Conservation (phyloP, 2,113 vertebrate genomes). For the Fukomys damarensis region DNA sequence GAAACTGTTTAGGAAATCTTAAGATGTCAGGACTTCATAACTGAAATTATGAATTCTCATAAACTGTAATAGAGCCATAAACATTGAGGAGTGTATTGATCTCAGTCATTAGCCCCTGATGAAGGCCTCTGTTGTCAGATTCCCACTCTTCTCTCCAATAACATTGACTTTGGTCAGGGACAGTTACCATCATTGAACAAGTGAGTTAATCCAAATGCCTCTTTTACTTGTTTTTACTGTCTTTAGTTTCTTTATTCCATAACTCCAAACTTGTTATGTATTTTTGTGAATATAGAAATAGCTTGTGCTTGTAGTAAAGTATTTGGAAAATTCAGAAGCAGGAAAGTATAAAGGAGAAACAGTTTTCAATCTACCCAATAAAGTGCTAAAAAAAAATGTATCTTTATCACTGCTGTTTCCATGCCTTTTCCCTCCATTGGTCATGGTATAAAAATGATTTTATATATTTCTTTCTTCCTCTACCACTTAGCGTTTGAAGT, state of each 20-base stretch:
- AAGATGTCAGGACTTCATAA: slow-evolving; percentile 12
- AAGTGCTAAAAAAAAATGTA: not conserved
- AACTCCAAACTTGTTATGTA: not conserved
- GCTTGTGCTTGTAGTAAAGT: not conserved
- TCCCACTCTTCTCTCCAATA: not conserved
- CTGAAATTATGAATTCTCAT: slow-evolving; percentile 31
- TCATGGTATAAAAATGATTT: not conserved
- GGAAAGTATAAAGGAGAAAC: not conserved
- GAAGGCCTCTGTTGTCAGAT: not conserved
- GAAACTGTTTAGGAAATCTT: not conserved
- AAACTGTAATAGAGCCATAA: not conserved
- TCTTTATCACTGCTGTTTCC: not conserved
- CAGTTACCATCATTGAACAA: not conserved
- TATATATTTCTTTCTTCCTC: not conserved
- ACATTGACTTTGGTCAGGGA: not conserved
- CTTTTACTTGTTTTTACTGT: not conserved
- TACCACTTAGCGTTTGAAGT: not conserved
- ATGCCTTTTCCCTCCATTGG: not conserved
- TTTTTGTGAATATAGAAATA: slow-evolving; percentile 43
- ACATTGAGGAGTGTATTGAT: not conserved
- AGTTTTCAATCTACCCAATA: not conserved
- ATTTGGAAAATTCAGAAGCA: not conserved
- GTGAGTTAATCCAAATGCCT: not conserved
- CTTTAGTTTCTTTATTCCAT: not conserved
- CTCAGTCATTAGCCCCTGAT: not conserved